Evolutionary conservation across 2,113 vertebrate species (phyloP).

Genomic region (Campylomormyrus tamandua): DNA sequence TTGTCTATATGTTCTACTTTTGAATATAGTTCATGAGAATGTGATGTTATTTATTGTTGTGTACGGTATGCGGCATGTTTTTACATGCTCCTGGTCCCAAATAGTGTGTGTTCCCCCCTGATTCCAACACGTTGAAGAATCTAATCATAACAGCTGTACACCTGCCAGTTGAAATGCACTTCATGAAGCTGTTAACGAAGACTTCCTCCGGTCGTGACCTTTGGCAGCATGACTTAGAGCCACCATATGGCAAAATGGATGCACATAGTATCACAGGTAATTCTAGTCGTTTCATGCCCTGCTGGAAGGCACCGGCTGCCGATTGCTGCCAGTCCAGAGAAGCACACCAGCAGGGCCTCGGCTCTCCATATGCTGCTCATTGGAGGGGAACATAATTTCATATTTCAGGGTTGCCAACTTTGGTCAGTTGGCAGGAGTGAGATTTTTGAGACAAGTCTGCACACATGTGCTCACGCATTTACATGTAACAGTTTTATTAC

Average conservation of each 20-base stretch:
- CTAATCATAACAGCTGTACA: neutral
- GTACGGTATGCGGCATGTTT: neutral
- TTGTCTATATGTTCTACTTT: neutral
- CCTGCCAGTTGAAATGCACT: neutral
- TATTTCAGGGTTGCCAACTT: neutral
- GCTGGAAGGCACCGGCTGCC: neutral
- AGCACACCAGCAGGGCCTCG: neutral
- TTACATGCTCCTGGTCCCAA: neutral
- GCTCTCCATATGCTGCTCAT: neutral
- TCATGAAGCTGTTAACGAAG: neutral
- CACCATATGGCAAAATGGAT: neutral
- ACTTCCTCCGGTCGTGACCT: neutral
- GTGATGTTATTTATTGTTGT: neutral
- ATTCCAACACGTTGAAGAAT: neutral
- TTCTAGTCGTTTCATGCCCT: neutral
- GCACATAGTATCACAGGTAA: neutral
- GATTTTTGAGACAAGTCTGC: neutral
- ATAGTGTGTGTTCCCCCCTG: neutral
- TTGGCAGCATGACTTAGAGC: neutral
- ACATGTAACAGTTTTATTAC: neutral
- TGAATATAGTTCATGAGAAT: neutral
- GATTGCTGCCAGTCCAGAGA: neutral
- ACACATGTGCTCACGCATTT: neutral
- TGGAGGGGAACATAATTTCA: neutral
- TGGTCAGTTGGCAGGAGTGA: neutral